Percentiles rank a stretch among this genome's conserved stretches.
Evolutionary conservation across 2,888 invertebrate genomes (phyloP).

Genomic region (Coelogynopora nodosa): DNA sequence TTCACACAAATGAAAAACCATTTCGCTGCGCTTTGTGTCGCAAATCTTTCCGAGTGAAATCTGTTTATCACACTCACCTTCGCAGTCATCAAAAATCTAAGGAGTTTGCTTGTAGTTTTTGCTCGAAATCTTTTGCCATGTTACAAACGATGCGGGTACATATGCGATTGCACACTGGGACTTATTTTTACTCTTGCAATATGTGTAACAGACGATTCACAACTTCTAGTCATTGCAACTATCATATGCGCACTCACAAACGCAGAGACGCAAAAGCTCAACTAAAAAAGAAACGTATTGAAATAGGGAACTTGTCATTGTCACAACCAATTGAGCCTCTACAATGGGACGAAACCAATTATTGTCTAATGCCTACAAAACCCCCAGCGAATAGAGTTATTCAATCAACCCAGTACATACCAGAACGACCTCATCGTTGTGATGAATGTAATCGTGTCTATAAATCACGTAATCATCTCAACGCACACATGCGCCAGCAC

Average conservation of each 20-base stretch:
- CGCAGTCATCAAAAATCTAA: slow-evolving; percentile 31
- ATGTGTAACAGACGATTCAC: slow-evolving; percentile 21
- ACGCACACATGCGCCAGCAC: slow-evolving; percentile 32
- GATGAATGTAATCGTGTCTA: slow-evolving; percentile 20
- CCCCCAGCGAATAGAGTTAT: neutral
- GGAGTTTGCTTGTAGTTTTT: slow-evolving; percentile 30
- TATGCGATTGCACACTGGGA: slow-evolving; percentile 33
- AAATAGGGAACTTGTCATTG: too few relatives aligned
- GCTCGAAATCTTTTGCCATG: slow-evolving; percentile 36
- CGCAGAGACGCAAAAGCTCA: neutral
- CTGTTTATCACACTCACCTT: slow-evolving; percentile 32
- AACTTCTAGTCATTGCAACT: slow-evolving; percentile 34
- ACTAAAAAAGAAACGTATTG: neutral
- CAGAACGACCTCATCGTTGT: slow-evolving; percentile 23
- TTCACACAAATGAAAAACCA: slow-evolving; percentile 38
- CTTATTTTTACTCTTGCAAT: slow-evolving; percentile 1
- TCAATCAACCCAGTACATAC: neutral
- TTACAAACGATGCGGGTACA: slow-evolving; percentile 36
- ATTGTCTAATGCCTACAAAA: neutral
- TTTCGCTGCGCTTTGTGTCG: slow-evolving; percentile 40
- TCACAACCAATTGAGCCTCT: neutral
- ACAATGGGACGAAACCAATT: neutral
- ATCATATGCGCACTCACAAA: slow-evolving; percentile 22
- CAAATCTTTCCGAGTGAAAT: slow-evolving; percentile 37
- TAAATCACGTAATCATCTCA: slow-evolving; percentile 35